Percentiles rank a stretch among this genome's conserved stretches.
Evolutionary conservation across 2,888 invertebrate genomes (phyloP).

Genomic region (Alentia gelatinosa): DNA sequence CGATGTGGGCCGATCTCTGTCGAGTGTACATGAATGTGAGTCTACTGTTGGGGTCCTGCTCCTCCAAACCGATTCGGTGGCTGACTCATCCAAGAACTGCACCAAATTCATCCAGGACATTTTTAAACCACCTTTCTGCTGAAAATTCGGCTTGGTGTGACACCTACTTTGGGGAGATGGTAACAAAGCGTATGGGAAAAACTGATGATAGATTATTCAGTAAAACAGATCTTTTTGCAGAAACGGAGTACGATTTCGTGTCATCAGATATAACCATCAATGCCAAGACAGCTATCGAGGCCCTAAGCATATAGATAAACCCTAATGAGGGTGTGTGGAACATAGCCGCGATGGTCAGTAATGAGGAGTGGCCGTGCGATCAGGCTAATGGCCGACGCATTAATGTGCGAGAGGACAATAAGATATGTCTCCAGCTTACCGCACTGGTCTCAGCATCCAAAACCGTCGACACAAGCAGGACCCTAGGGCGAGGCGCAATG

Average conservation of each 20-base stretch:
- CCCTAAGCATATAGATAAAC: not conserved
- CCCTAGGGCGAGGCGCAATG: not conserved
- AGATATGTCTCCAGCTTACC: not conserved
- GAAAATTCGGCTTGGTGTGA: too few species aligned
- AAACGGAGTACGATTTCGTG: not conserved
- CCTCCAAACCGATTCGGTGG: too few species aligned
- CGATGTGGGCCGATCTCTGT: too few species aligned
- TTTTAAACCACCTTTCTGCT: too few species aligned
- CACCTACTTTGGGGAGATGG: not conserved
- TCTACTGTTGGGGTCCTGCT: too few species aligned
- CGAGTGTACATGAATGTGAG: too few species aligned
- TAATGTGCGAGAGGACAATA: not conserved
- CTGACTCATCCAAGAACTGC: too few species aligned
- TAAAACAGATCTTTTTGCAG: not conserved
- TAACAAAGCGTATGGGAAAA: not conserved
- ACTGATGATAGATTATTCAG: too few species aligned
- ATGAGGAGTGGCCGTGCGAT: not conserved
- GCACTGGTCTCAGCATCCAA: too few species aligned
- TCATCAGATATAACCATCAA: not conserved
- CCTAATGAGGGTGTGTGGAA: not conserved
- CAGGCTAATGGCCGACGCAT: not conserved
- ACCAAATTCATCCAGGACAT: too few species aligned
- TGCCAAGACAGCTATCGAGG: not conserved
- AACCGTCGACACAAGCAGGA: not conserved
- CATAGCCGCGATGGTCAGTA: not conserved